Conservation (phyloP, 2,797 vertebrate genomes). For the Sebastes umbrosus region DNA sequence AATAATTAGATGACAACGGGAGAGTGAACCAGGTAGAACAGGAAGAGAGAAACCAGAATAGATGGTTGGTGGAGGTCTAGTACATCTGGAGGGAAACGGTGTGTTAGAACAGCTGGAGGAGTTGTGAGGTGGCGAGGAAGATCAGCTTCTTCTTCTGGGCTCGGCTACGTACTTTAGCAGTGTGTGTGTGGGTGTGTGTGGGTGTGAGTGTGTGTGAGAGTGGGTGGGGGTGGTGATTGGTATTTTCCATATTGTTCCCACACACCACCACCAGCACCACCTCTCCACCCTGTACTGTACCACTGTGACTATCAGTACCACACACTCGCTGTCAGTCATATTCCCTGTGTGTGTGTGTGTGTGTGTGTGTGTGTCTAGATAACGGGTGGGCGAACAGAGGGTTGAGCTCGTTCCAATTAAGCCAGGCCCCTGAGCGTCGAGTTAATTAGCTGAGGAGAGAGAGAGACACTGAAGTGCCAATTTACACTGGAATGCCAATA, state of each 20-base stretch:
- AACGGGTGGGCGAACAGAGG: constrained; percentile 55
- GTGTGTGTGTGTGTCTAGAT: constrained; percentile 40
- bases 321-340: constrained; percentile 47
- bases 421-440: constrained; percentile 64
- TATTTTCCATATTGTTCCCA: constrained; percentile 16
- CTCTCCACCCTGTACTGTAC: neutral
- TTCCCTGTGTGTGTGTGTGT: neutral
- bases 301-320: constrained; percentile 21
- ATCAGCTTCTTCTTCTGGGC: neutral
- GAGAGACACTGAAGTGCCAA: constrained; percentile 64
- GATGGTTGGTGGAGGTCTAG: no score
- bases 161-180: neutral
- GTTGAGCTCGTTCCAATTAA: constrained; percentile 76
- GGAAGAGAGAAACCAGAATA: no score
- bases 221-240: neutral
- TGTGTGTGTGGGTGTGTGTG: neutral
- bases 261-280: neutral
- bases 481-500: constrained; percentile 60
- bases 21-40: no score
- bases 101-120: no score
- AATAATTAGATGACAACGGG: no score
- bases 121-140: no score
- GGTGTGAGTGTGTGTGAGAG: neutral
- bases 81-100: no score
- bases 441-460: constrained; percentile 79